Conservation (phyloP, 2,888 invertebrate species). For the Synanthedon formicaeformis region DNA sequence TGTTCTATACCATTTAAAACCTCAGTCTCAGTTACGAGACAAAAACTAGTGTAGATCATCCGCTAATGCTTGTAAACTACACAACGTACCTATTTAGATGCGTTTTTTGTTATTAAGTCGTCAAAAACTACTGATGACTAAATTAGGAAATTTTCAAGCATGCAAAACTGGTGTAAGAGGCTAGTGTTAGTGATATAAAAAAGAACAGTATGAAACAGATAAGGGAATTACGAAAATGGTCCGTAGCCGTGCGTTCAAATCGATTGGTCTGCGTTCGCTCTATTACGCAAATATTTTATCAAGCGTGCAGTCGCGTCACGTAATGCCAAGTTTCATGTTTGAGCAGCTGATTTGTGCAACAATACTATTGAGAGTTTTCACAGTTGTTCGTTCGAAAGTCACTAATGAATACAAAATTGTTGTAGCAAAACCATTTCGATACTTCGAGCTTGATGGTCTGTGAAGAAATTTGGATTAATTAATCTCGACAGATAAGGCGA, state of each 20-base stretch:
- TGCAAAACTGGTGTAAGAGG: too few relatives aligned
- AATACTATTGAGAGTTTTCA: constrained; percentile 16
- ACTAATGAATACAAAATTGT: not conserved
- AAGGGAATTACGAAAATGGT: constrained; percentile 57
- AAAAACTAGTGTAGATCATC: too few relatives aligned
- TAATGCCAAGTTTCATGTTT: constrained; percentile 40
- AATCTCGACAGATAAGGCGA: too few relatives aligned
- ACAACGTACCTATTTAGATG: too few relatives aligned
- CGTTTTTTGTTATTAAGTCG: too few relatives aligned
- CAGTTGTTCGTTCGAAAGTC: not conserved
- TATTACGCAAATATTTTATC: constrained; percentile 60
- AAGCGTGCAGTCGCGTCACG: constrained; percentile 57
- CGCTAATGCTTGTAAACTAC: too few relatives aligned
- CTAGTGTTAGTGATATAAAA: constrained; percentile 13
- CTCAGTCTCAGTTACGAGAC: too few relatives aligned
- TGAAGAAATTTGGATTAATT: too few relatives aligned
- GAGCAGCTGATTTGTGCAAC: constrained; percentile 40
- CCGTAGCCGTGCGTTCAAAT: constrained; percentile 56
- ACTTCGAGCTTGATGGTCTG: too few relatives aligned
- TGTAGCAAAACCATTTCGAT: not conserved
- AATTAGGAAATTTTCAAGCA: too few relatives aligned
- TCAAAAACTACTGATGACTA: too few relatives aligned
- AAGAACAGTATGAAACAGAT: constrained; percentile 39
- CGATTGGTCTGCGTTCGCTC: constrained; percentile 50
- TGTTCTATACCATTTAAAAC: too few relatives aligned